These are phyloP conservation scores for Laterallus jamaicensis DNA, from an alignment of 2,113 vertebrate species.

Conservation along the genomic window DNA sequence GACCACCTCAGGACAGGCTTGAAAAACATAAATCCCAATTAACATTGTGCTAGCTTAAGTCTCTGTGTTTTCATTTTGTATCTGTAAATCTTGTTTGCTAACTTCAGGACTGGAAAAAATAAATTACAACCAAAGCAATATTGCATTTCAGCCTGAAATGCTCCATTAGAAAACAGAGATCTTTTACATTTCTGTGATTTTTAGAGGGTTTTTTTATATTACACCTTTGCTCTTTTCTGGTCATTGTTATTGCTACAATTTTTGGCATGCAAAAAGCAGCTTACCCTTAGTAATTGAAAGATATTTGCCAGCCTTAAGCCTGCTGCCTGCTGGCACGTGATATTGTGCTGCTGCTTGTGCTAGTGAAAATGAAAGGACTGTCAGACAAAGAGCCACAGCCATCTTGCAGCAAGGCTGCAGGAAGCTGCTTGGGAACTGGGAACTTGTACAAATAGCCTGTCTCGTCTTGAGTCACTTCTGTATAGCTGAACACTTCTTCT, in stretches of 20 bases:
- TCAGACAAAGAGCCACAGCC: slow-evolving; percentile 9
- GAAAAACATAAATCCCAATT: neutral
- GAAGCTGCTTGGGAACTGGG: neutral
- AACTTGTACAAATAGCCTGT: neutral
- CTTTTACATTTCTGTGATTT: neutral
- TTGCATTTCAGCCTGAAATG: neutral
- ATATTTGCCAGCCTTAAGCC: neutral
- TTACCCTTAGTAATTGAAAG: neutral
- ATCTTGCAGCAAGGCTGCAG: neutral
- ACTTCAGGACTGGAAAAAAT: neutral
- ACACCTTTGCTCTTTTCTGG: neutral
- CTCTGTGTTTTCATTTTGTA: neutral
- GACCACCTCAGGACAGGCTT: neutral
- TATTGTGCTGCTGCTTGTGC: neutral
- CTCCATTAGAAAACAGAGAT: neutral
- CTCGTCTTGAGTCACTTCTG: neutral
- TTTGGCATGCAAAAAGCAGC: neutral
- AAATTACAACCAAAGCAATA: neutral
- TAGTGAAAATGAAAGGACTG: neutral
- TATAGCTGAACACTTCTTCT: neutral
- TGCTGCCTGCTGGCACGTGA: neutral
- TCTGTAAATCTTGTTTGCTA: neutral
- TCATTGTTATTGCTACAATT: neutral
- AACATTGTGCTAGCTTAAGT: neutral
- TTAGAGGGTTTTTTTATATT: neutral